A percentile compares a stretch with the other conserved stretches of the same genome.
phyloP scores from a whole-genome alignment of 2,797 vertebrate genomes.

The Enteromius afrohamiltoni region DNA sequence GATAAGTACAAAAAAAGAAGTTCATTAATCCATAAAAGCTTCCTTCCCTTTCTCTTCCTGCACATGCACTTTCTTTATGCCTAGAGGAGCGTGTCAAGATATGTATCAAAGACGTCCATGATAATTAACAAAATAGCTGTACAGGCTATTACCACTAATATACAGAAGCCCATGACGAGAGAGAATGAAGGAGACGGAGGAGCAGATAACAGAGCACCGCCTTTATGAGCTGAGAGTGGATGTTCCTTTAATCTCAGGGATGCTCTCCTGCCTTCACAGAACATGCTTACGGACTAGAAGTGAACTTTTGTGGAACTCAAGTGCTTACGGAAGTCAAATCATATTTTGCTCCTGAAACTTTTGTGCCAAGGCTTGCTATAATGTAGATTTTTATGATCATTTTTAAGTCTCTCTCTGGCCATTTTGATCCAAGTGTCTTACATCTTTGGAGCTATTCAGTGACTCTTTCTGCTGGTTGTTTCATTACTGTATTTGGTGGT shows the following conservation, averaged over 20 bases:
- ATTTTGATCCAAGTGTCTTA: background rate
- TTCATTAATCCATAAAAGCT: conserved; percentile 80
- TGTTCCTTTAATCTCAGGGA: conserved; percentile 71
- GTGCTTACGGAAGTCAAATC: conserved; percentile 54
- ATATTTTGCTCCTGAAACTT: background rate
- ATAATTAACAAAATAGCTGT: conserved; percentile 77
- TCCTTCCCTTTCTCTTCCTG: conserved; percentile 72
- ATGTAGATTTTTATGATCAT: background rate
- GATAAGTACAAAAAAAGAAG: conserved; percentile 78
- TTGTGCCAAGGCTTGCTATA: background rate
- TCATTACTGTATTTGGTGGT: background rate
- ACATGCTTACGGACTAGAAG: conserved; percentile 4
- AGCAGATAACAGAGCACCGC: conserved; percentile 68
- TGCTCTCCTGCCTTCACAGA: conserved; percentile 53
- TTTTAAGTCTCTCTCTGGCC: background rate
- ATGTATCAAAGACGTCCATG: conserved; percentile 71
- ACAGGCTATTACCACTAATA: conserved; percentile 76
- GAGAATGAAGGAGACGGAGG: conserved; percentile 75
- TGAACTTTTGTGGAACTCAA: conserved; percentile 64
- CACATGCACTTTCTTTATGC: conserved; percentile 69
- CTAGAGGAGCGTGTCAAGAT: conserved; percentile 77
- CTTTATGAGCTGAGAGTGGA: conserved; percentile 72
- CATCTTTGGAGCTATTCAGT: background rate
- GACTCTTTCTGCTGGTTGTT: background rate
- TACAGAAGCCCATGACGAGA: conserved; percentile 75